Evolutionary conservation across 2,113 vertebrate genomes (phyloP), one percentile per base, ranked within the genome.

Genomic region (Pholis gunnellus): DNA sequence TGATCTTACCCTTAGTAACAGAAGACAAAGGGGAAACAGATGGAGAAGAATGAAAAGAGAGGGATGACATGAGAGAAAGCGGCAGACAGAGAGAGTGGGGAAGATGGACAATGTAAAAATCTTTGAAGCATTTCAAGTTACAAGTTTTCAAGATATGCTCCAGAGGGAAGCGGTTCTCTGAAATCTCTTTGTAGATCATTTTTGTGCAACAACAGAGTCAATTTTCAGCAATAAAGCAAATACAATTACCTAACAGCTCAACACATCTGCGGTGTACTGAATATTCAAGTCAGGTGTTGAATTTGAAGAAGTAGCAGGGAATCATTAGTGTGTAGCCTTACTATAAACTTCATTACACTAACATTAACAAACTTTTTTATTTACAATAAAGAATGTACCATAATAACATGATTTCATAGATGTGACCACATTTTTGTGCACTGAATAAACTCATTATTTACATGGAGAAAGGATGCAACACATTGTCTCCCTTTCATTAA

Each of bases 1-100:
- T 34, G 57, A 80, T 78, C 40, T 54, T 64, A 70, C 44, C 78
- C 63, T 70, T 40, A 64, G 73, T 77, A 77, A 78, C 79, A 63
- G 66, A 79, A 68, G 72, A 85, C 78, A 88, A 87, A 86, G 69
- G 69, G 80, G 78, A 92, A 88, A 73, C 81, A 91, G 82, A 93
- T 86, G 77, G 70, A 73, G 64, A 79, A 56, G 64, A 70, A 73
- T 25, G 65, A 66, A 44, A 75, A 46, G 44, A 75, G 25, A 74
- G 27, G 31, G 38, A 83, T 44, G 34, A 48, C 59, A 65, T 46
- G 20, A 46, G 9, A 6, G 74, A 78, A 64, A 70, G 72, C 14
- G 27, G 29, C 31, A 81, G 73, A 46, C 64, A 74, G 52, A 72
- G 67, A 64, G 48, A 64, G 79, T 2, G 18, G 69, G 60, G 50